These are phyloP conservation scores for Phoebastria nigripes DNA, from an alignment of 2,797 vertebrate genomes.

Conservation along the genomic window DNA sequence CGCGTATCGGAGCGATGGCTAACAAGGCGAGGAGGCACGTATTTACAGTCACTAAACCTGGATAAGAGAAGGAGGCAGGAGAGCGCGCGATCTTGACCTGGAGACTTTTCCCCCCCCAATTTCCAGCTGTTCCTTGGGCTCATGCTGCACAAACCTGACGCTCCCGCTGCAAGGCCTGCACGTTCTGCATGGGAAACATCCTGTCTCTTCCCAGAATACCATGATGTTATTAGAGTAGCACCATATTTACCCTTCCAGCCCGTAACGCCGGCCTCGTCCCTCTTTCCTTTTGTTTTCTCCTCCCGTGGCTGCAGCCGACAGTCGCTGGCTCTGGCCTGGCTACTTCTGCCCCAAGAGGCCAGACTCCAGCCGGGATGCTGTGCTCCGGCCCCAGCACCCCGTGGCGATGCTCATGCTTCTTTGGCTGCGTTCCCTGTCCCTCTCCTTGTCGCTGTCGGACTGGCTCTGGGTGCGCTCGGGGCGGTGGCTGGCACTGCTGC, in stretches of 20 bases:
- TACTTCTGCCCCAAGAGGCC: slow-evolving; percentile 85
- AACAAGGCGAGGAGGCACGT: slow-evolving; percentile 69
- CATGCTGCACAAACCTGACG: neutral
- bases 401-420: slow-evolving; percentile 93
- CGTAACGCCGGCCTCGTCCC: neutral
- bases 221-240: slow-evolving; percentile 75
- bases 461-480: slow-evolving; percentile 87
- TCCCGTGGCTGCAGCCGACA: neutral
- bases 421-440: slow-evolving; percentile 82
- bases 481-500: slow-evolving; percentile 58
- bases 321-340: neutral
- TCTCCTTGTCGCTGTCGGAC: slow-evolving; percentile 84
- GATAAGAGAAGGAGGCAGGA: slow-evolving; percentile 64
- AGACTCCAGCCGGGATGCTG: slow-evolving; percentile 81
- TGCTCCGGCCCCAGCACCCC: slow-evolving; percentile 89
- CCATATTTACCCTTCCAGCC: slow-evolving; percentile 74
- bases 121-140: slow-evolving; percentile 40
- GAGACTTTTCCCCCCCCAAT: neutral
- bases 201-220: slow-evolving; percentile 32
- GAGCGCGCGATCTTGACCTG: neutral
- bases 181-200: neutral
- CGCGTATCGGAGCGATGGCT: slow-evolving; percentile 47
- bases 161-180: slow-evolving; percentile 61
- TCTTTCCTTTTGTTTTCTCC: slow-evolving; percentile 7
- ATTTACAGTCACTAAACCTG: slow-evolving; percentile 73